Conservation (phyloP, 1,140 invertebrate genomes). For the Zaprionus davidi region DNA sequence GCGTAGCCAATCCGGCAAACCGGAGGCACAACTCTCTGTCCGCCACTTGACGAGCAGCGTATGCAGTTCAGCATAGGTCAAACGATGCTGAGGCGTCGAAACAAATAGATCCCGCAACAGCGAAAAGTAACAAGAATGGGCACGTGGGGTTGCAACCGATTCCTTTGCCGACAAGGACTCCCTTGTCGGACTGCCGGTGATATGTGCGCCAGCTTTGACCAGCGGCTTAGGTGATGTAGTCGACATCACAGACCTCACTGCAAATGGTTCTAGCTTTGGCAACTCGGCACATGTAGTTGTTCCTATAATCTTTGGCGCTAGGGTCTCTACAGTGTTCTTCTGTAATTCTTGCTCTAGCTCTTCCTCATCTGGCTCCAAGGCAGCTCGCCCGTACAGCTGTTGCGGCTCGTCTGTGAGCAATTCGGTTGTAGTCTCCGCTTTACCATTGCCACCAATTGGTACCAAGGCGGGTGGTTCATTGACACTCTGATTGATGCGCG, state of each 20-base stretch:
- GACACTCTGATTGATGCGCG: slow-evolving; percentile 50
- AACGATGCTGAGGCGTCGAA: slow-evolving; percentile 92
- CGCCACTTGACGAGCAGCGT: slow-evolving; percentile 92
- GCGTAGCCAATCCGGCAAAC: slow-evolving; percentile 89
- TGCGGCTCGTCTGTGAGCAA: slow-evolving; percentile 67
- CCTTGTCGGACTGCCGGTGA: slow-evolving; percentile 46
- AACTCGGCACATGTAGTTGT: slow-evolving; percentile 26
- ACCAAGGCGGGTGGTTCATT: slow-evolving; percentile 74
- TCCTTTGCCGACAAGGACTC: slow-evolving; percentile 14
- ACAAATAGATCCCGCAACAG: slow-evolving; percentile 92
- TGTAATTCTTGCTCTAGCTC: slow-evolving; percentile 42
- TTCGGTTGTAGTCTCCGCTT: slow-evolving; percentile 30
- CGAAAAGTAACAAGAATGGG: slow-evolving; percentile 92
- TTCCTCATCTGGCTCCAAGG: slow-evolving; percentile 32
- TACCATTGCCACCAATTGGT: slow-evolving; percentile 57
- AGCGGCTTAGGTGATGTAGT: slow-evolving; percentile 23
- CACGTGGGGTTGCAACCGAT: slow-evolving; percentile 87
- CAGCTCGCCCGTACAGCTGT: slow-evolving; percentile 59
- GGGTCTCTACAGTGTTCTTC: slow-evolving; percentile 13
- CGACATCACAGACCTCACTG: slow-evolving; percentile 2
- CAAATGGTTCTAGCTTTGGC: slow-evolving; percentile 65
- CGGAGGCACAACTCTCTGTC: slow-evolving; percentile 86
- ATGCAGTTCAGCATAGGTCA: slow-evolving; percentile 90
- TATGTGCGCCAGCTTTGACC: slow-evolving; percentile 40
- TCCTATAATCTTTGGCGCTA: slow-evolving; percentile 37